Percentiles rank a stretch among this genome's conserved stretches.
Evolutionary conservation across 2,888 invertebrate species (phyloP).

Genomic region (Himalopsyche anomala): DNA sequence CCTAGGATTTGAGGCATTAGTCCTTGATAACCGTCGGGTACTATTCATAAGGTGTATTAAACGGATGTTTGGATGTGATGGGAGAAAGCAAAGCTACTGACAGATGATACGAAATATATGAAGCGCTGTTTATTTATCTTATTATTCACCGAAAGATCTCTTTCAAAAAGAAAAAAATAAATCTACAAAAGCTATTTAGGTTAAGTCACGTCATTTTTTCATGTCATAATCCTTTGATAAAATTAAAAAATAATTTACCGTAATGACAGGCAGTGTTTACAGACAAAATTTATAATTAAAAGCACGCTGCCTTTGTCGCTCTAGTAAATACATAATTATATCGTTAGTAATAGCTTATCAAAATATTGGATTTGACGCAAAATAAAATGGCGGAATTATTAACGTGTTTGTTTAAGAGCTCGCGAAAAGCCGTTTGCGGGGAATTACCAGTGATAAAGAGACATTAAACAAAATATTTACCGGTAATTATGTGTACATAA

Average conservation of each 20-base stretch:
- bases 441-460: conserved; percentile 7
- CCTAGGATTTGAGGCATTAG: too few species aligned
- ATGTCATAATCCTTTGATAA: neutral
- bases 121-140: too few species aligned
- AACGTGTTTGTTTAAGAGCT: conserved; percentile 4
- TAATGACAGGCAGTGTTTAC: neutral
- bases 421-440: neutral
- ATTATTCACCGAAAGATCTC: too few species aligned
- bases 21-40: too few species aligned
- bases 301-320: neutral
- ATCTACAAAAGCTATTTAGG: neutral
- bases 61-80: too few species aligned
- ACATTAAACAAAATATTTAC: conserved; percentile 16
- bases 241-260: neutral
- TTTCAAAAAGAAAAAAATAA: too few species aligned
- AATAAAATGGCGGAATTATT: conserved; percentile 16
- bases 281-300: neutral
- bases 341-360: conserved; percentile 5
- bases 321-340: neutral
- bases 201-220: too few species aligned
- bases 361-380: neutral
- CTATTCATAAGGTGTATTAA: too few species aligned
- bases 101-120: too few species aligned
- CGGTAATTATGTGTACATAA: neutral
- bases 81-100: too few species aligned